Evolutionary conservation across 1,140 invertebrate genomes (phyloP), one percentile per base, ranked within the genome.

Genomic region (Leptopilina boulardi): DNA sequence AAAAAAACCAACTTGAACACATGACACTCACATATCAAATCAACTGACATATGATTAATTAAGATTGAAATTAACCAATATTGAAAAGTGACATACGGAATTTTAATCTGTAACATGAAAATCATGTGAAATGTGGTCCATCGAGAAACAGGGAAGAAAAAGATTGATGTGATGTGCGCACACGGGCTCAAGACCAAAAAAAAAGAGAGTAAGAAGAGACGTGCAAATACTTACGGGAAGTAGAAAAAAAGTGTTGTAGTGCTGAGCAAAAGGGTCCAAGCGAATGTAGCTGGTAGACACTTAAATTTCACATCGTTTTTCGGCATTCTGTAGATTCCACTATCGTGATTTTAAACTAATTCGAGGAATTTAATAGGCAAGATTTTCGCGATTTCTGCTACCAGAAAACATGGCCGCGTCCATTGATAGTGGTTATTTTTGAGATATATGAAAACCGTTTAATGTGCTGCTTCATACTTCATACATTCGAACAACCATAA

Each of bases 201-300:
- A 34, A 34, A 71, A 44, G 23, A 38, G 54, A 79, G 75, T 42
- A 66, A 54, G 30, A 38, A 30, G 41, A n/a, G 81, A 72, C 73
- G 75, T 82, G 77, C 78, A 26, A 77, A 73, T 80, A 97, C 97
- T 98, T 93, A 98, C 97, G 98, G 97, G 92, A 97, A 98, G 91
- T 96, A 97, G 93, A 98, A 99, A 94, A 99, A 99, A 82, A 98
- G 93, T 85, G 94, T 94, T 82, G 98, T 98, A 80, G 97, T 96
- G 86, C 94, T 94, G 85, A 99, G 92, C 82, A 99, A 93, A 86
- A 99, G 92, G 79, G 95, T 94, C 98, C 98, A 99, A 87, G 98
- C 98, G 92, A 98, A 96, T 87, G 96, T 96, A 88, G 98, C 98
- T 91, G 98, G 98, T 92, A 99, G 95, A 92, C 96, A 97, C 93